A percentile compares a stretch with the other conserved stretches of the same genome.
Evolutionary conservation across 2,113 vertebrate species (phyloP).

Genomic region (Megalops atlanticus): DNA sequence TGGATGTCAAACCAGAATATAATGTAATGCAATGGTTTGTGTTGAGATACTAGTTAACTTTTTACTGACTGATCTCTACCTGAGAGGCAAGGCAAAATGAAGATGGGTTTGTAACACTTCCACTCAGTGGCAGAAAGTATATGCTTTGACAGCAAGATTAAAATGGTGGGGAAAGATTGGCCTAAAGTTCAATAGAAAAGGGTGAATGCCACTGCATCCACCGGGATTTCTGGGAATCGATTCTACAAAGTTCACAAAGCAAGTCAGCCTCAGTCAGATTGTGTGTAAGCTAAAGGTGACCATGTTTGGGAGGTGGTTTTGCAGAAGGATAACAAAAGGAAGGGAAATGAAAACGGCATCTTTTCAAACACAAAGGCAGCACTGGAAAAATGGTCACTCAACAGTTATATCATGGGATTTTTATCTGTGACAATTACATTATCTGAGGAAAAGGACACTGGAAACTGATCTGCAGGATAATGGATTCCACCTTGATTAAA

Average conservation of each 20-base stretch:
- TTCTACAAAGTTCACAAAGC: not conserved
- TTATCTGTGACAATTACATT: not conserved
- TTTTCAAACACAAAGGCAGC: not conserved
- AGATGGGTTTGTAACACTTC: not conserved
- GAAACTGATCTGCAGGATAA: not conserved
- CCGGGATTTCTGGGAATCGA: not conserved
- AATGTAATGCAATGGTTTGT: too few relatives aligned
- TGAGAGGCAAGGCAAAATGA: not conserved
- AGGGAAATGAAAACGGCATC: not conserved
- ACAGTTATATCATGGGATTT: constrained; percentile 1
- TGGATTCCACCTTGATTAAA: not conserved
- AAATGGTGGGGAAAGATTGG: not conserved
- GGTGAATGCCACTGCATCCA: not conserved
- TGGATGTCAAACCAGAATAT: not conserved
- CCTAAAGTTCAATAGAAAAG: not conserved
- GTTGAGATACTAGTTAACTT: not conserved
- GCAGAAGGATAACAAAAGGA: not conserved
- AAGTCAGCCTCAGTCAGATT: not conserved
- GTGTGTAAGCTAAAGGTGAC: not conserved
- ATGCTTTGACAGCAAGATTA: not conserved
- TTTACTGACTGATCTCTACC: not conserved
- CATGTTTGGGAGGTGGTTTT: not conserved
- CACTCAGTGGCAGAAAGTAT: not conserved
- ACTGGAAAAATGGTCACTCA: not conserved
- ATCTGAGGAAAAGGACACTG: not conserved